Base-by-base conservation (phyloP, 2,113 vertebrate species). In the Ornithorhynchus anatinus region DNA sequence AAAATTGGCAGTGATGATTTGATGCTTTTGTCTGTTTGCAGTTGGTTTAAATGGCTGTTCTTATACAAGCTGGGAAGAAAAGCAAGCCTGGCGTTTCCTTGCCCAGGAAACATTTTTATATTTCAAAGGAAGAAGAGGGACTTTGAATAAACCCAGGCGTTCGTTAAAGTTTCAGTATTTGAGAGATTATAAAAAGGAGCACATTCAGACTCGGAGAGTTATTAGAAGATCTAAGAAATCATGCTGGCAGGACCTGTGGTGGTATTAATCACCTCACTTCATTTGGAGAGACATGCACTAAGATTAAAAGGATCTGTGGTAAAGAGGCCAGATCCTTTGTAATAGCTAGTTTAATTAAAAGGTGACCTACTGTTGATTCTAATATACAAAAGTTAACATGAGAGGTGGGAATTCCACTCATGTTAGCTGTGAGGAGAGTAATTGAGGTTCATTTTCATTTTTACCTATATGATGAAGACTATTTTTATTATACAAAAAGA, bases 211-310 rank as follows among this genome's bases (percentile, higher is more conserved):
- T 75, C 37, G 22, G 20, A 6, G 42, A 50, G 13, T 72, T 81
- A 60, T 61, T 64, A 84, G 38, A 71, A 84, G 70, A 87, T 81
- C 48, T 81, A 64, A 87, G 82, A 81, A 75, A 68, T 44, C 50
- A 39, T 31, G 40, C 50, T 74, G 36, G 53, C 7, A 75, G 58
- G 72, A 83, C 6, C 53, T 69, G 50, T 62, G 74, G 29, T 54
- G 29, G 14, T 45, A 63, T 76, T 84, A 67, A 69, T 84, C 72
- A 67, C 2, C 29, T 31, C 19, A 50, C 23, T 65, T 73, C 15
- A 73, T 22, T 36, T 74, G 56, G 60, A 68, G 58, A 69, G 16
- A 43, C 9, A 32, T 4, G 1, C 20, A 67, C 25, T 39, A 35
- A 66, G 54, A 80, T 71, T 63, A 69, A 85, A 84, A 68, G 50